Evolutionary conservation across 2,888 invertebrate genomes (phyloP), one percentile per base, ranked within the genome.

Genomic region (Reticulitermes lucifugus): DNA sequence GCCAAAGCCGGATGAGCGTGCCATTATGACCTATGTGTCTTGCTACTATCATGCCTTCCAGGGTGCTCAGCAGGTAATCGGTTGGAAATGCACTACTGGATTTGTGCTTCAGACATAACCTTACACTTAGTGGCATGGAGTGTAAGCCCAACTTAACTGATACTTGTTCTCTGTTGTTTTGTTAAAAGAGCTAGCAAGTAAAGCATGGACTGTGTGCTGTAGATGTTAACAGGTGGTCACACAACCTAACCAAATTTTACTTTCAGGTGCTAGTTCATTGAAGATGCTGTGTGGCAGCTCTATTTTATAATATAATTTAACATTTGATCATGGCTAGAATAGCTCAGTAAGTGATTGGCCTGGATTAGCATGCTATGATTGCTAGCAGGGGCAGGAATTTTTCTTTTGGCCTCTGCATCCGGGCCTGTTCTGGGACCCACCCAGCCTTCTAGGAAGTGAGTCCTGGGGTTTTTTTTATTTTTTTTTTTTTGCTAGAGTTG

Each of bases 41-140:
- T 99, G 99, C 94, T 99, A 99, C 95, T 99, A 99, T 94, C 99
- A 99, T 94, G 99, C 99, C 93, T 99, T 99, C 96, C 98, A 99
- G 94, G 99, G 99, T 93, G 98, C 98, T 92, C 98, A 98, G 94
- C 98, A 98, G 98, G 98, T 98, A 86, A 85, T 55, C n/a, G 25
- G 77, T 29, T 77, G 83, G 75, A 60, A 43, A 55, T 21, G 10
- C 41, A 35, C n/a, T 84, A 55, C 12, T 41, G 75, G 77, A 59
- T 60, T 77, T 59, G 83, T 60, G 65, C 65, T 65, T 65, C 65
- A 65, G 46, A 46, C 41, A 73, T 65, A 73, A 73, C 73, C 73
- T 41, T 29, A 35, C 73, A 73, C 14, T 65, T n/a, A 65, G 65
- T n/a, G 25, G 65, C 73, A 77, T 77, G 77, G 77, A 43, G 46